Base-by-base conservation (phyloP, 2,113 vertebrate genomes). In the Xiphophorus maculatus region DNA sequence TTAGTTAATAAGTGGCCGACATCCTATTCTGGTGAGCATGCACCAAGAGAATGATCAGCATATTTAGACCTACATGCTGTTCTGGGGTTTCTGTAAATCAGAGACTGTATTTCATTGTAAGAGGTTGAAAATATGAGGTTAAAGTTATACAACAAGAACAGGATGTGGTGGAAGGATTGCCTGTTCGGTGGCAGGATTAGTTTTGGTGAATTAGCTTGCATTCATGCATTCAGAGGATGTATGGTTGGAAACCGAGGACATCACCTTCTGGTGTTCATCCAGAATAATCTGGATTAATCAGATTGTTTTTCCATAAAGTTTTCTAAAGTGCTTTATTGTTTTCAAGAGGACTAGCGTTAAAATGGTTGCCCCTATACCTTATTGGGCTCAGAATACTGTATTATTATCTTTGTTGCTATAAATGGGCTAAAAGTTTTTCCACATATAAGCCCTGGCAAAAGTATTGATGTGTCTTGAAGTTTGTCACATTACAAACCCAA, bases 161-260 rank as follows among this genome's bases (percentile, higher is more conserved):
- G 63, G 40, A 76, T 78, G 30, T 78, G n/a, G 64, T 27, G 37
- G 25, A 64, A 68, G 69, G 71, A 29, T 69, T 54, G 65, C n/a
- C 44, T 69, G 28, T 77, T 71, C 15, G 11, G 28, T 60, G 19
- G 63, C 30, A 35, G 67, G 67, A 66, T 22, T 85, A 40, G 64
- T 69, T 71, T 85, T 29, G 29, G 29, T 73, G 30, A 79, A 71
- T 87, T 74, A 80, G 69, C 51, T 63, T 74, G 67, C 30, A 73
- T 63, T 75, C 64, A 79, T 72, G 28, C 75, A 76, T 72, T 77
- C 27, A 70, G 69, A 87, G 86, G 83, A 90, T 77, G 81, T 87
- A 19, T 60, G 82, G 67, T 82, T 85, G 44, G 75, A 82, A 79
- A 75, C 22, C 9, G 71, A 60, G 63, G 44, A 61, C 12, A 75